phyloP scores from a whole-genome alignment of 2,888 invertebrate species.

The Coremacera marginata region DNA sequence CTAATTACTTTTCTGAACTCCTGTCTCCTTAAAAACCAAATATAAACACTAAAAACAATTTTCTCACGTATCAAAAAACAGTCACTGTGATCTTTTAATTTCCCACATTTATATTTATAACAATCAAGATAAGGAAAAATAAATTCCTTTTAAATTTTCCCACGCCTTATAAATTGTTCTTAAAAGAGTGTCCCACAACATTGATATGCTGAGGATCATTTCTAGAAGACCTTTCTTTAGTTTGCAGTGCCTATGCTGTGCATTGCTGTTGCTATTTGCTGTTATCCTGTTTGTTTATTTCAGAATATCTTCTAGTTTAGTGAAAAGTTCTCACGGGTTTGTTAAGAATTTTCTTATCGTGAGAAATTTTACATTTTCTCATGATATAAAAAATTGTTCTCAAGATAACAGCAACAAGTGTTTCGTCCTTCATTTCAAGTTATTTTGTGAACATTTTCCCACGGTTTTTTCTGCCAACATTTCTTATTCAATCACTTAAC shows the following conservation, averaged over 20 bases:
- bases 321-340: slow-evolving; percentile 27
- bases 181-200: not conserved
- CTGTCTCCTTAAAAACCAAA: too few relatives aligned
- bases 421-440: not conserved
- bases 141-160: not conserved
- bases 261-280: slow-evolving; percentile 2
- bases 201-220: not conserved
- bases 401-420: slow-evolving; percentile 13
- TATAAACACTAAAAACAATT: too few relatives aligned
- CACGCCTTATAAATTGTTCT: not conserved
- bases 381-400: not conserved
- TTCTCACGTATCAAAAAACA: too few relatives aligned
- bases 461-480: not conserved
- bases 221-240: not conserved
- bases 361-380: not conserved
- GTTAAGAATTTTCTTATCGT: slow-evolving; percentile 6
- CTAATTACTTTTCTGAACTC: too few relatives aligned
- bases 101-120: too few relatives aligned
- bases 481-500: not conserved
- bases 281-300: not conserved
- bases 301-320: not conserved
- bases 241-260: not conserved
- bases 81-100: too few relatives aligned
- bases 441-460: not conserved
- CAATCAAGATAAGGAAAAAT: too few relatives aligned